These are phyloP conservation scores for Silurus meridionalis DNA, from an alignment of 2,113 vertebrate species.

Conservation along the genomic window DNA sequence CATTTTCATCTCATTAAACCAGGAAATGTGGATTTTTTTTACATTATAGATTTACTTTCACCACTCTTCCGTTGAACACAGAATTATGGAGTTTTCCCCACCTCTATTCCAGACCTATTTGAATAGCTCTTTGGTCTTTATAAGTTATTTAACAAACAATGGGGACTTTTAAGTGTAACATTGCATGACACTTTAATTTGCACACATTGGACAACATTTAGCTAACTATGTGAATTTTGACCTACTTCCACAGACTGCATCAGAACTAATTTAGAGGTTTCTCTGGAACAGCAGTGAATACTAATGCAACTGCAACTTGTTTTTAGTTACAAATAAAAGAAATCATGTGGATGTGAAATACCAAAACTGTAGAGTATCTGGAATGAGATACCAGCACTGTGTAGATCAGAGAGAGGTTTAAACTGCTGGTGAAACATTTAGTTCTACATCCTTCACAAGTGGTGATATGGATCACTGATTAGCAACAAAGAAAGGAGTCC, in stretches of 20 bases:
- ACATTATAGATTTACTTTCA: not conserved
- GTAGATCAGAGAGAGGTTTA: not conserved
- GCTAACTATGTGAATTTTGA: not conserved
- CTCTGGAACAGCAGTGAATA: not conserved
- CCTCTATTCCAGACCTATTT: not conserved
- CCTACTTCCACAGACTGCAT: not conserved
- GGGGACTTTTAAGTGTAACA: not conserved
- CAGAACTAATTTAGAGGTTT: not conserved
- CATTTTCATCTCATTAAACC: not conserved
- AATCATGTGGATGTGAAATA: not conserved
- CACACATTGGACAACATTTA: not conserved
- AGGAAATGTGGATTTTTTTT: not conserved
- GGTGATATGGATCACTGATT: not conserved
- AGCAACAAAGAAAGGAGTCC: not conserved
- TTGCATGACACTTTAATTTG: not conserved
- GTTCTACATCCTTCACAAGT: not conserved
- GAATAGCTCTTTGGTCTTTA: not conserved
- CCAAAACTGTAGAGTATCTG: not conserved
- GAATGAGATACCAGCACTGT: not conserved
- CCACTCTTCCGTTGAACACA: not conserved
- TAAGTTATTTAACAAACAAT: not conserved
- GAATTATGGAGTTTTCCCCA: not conserved
- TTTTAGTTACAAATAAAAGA: not conserved
- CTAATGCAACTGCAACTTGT: not conserved
- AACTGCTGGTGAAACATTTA: not conserved